These are phyloP conservation scores for Micromys minutus DNA, from an alignment of 2,113 vertebrate genomes.

Conservation along the genomic window DNA sequence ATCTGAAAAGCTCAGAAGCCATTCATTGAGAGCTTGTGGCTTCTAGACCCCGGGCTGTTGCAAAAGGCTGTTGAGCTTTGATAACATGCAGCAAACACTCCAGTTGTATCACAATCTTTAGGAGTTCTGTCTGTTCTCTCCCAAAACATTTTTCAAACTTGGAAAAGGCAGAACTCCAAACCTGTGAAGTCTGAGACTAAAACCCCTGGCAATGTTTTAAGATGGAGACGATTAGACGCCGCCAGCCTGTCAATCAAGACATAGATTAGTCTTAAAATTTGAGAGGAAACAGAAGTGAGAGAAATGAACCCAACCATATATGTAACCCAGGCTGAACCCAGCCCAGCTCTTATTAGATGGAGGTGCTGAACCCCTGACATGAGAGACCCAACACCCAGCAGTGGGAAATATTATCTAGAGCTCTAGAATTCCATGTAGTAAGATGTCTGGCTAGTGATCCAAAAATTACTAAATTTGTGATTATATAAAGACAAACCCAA, in stretches of 20 bases:
- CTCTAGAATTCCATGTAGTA: neutral
- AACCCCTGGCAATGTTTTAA: constrained; percentile 6
- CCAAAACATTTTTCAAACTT: constrained; percentile 25
- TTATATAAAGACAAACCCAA: neutral
- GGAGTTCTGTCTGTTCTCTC: neutral
- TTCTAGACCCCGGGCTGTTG: neutral
- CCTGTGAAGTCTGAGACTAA: neutral
- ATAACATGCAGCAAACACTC: neutral
- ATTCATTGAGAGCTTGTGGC: neutral
- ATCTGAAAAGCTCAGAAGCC: constrained; percentile 6
- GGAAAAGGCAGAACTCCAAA: neutral
- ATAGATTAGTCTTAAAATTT: neutral
- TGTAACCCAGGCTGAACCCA: neutral
- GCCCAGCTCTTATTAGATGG: neutral
- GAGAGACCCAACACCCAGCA: neutral
- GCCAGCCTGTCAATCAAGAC: neutral
- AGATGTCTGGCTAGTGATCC: neutral
- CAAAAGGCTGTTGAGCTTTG: neutral
- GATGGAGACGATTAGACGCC: constrained; percentile 1
- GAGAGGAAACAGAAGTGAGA: constrained; percentile 29
- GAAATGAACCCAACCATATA: neutral
- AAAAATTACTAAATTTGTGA: neutral
- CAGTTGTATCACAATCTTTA: neutral
- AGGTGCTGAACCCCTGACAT: neutral
- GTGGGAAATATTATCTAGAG: neutral